Evolutionary conservation across 2,797 vertebrate species (phyloP).

Genomic region (Melanotaenia parkinsoni): DNA sequence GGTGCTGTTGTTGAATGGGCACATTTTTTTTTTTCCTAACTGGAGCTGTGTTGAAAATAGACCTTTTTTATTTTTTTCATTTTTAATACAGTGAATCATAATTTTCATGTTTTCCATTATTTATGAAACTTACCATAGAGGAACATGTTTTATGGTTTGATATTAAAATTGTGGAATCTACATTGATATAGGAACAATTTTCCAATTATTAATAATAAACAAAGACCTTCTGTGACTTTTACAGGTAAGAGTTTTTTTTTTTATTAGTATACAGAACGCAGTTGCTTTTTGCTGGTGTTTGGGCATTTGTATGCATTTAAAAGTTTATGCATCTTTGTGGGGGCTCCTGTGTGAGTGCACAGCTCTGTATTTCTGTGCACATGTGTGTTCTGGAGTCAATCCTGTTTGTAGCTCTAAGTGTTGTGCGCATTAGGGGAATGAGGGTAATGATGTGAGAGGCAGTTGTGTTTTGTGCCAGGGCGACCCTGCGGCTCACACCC

Average conservation of each 20-base stretch:
- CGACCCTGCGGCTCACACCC: slow-evolving; percentile 82
- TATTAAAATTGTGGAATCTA: neutral
- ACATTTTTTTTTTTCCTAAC: slow-evolving; percentile 63
- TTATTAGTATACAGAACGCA: neutral
- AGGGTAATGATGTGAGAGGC: slow-evolving; percentile 86
- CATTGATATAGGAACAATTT: neutral
- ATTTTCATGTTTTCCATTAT: neutral
- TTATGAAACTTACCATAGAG: neutral
- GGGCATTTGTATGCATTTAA: neutral
- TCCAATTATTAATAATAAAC: neutral
- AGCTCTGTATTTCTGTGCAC: slow-evolving; percentile 42
- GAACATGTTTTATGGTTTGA: slow-evolving; percentile 7
- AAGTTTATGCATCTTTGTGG: slow-evolving; percentile 19
- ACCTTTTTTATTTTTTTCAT: slow-evolving; percentile 35
- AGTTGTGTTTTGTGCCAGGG: slow-evolving; percentile 77
- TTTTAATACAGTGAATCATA: slow-evolving; percentile 31
- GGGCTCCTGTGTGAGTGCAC: slow-evolving; percentile 21
- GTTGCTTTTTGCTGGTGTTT: slow-evolving; percentile 1
- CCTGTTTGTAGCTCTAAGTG: slow-evolving; percentile 80
- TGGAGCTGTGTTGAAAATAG: slow-evolving; percentile 59
- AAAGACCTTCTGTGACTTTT: slow-evolving; percentile 19
- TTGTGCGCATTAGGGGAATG: slow-evolving; percentile 83
- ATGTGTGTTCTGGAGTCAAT: slow-evolving; percentile 68
- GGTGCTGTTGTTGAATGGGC: slow-evolving; percentile 70
- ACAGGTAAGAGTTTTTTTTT: slow-evolving; percentile 17